A percentile compares a stretch with the other conserved stretches of the same genome.
Evolutionary conservation across 30 jellyfish, hydroid and myxozoan genomes (phyloP).

Genomic region (Hydra vulgaris): DNA sequence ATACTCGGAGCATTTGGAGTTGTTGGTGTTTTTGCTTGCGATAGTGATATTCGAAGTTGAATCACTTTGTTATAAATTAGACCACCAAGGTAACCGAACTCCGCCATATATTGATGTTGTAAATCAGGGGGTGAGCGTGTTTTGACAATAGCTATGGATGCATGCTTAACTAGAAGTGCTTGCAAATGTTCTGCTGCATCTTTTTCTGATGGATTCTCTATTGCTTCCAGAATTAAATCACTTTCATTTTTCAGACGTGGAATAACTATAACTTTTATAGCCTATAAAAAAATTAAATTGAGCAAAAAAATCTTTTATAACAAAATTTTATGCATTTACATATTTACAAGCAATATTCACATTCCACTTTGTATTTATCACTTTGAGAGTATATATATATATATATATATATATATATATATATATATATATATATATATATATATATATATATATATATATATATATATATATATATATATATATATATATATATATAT

Average conservation of each 20-base stretch:
- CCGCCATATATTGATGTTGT: conserved; percentile 35
- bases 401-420: too few relatives aligned
- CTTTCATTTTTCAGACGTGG: conserved; percentile 80
- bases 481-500: too few relatives aligned
- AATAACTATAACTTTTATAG: conserved; percentile 52
- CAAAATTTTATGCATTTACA: too few relatives aligned
- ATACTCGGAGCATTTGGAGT: conserved; percentile 63
- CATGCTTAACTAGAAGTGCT: conserved; percentile 54
- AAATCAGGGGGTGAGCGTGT: conserved; percentile 49
- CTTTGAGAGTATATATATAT: too few relatives aligned
- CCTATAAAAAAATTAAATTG: conserved; percentile 36
- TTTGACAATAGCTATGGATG: conserved; percentile 49
- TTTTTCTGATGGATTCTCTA: conserved; percentile 52
- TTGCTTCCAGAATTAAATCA: conserved; percentile 48
- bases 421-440: too few relatives aligned
- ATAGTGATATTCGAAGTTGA: conserved; percentile 48
- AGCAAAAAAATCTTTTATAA: not conserved
- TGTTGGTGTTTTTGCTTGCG: conserved; percentile 52
- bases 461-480: too few relatives aligned
- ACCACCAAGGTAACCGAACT: conserved; percentile 68
- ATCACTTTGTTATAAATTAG: conserved; percentile 37
- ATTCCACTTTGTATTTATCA: too few relatives aligned
- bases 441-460: too few relatives aligned
- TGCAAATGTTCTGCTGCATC: conserved; percentile 74
- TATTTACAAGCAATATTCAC: too few relatives aligned